These are phyloP conservation scores for Pyrgus malvae DNA, from an alignment of 2,888 invertebrate genomes.

Conservation along the genomic window DNA sequence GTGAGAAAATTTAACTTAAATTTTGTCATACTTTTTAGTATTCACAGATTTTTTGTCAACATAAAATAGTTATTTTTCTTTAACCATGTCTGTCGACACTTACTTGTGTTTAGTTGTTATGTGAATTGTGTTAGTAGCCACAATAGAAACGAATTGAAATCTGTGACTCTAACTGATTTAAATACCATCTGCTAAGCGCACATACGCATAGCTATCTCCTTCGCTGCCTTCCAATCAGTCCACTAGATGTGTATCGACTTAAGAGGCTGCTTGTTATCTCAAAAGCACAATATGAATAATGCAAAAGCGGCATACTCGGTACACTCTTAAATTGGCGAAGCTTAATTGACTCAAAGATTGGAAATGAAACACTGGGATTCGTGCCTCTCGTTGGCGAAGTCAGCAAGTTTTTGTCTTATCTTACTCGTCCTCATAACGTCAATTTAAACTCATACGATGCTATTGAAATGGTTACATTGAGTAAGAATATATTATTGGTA, in stretches of 20 bases:
- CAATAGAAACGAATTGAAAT: no score
- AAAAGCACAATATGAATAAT: slow-evolving; percentile 81
- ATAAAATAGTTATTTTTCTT: no score
- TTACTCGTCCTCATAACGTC: slow-evolving; percentile 48
- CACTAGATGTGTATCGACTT: slow-evolving; percentile 78
- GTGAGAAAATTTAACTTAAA: no score
- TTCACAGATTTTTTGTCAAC: no score
- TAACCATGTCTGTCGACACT: no score
- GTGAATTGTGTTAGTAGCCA: no score
- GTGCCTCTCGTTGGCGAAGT: slow-evolving; percentile 40
- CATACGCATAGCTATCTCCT: slow-evolving; percentile 45
- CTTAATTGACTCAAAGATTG: slow-evolving; percentile 79
- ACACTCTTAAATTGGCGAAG: slow-evolving; percentile 76
- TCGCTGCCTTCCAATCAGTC: slow-evolving; percentile 64
- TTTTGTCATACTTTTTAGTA: no score
- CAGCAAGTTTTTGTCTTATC: slow-evolving; percentile 54
- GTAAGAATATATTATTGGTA: slow-evolving; percentile 10
- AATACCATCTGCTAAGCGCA: slow-evolving; percentile 5
- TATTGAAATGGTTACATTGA: slow-evolving; percentile 29
- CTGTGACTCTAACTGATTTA: background rate
- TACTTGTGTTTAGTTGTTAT: no score
- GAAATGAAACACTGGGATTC: slow-evolving; percentile 65
- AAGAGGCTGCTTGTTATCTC: slow-evolving; percentile 78
- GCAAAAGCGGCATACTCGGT: slow-evolving; percentile 70
- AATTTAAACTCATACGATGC: slow-evolving; percentile 56